Evolutionary conservation across 64 coral and sea anemone species (phyloP).

Genomic region (Exaiptasia diaphana): DNA sequence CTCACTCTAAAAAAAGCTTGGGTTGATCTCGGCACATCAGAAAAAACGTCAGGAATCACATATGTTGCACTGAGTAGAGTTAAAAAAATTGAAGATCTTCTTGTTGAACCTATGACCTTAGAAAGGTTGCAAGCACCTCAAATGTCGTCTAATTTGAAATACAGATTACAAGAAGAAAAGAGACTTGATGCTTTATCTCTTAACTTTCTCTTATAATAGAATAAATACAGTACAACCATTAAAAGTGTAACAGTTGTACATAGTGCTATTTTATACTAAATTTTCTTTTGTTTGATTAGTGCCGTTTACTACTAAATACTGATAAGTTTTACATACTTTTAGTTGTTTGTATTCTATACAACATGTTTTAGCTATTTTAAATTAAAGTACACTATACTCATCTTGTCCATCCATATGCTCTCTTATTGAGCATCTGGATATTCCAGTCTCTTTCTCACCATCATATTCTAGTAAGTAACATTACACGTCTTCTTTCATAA

Average conservation of each 20-base stretch:
- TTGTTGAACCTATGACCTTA: constrained; percentile 60
- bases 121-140: constrained; percentile 51
- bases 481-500: too few relatives aligned
- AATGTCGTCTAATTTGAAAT: constrained; percentile 60
- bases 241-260: not conserved
- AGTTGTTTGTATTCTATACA: too few relatives aligned
- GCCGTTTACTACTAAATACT: too few relatives aligned
- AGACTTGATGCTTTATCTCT: constrained; percentile 54
- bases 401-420: not conserved
- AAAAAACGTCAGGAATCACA: constrained; percentile 45
- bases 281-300: not conserved
- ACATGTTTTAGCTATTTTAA: not conserved
- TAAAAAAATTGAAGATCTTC: constrained; percentile 52
- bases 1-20: constrained; percentile 52
- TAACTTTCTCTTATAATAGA: not conserved
- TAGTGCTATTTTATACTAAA: not conserved
- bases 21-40: constrained; percentile 61
- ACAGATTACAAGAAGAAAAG: constrained; percentile 66
- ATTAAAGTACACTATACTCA: not conserved
- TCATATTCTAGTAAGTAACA: not conserved
- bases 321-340: too few relatives aligned
- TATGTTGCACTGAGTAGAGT: constrained; percentile 70
- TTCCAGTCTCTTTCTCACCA: not conserved
- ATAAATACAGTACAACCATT: not conserved
- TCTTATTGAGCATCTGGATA: not conserved